A percentile compares a stretch with the other conserved stretches of the same genome.
phyloP scores from a whole-genome alignment of 1,140 invertebrate genomes.

The Papilio polyxenes region DNA sequence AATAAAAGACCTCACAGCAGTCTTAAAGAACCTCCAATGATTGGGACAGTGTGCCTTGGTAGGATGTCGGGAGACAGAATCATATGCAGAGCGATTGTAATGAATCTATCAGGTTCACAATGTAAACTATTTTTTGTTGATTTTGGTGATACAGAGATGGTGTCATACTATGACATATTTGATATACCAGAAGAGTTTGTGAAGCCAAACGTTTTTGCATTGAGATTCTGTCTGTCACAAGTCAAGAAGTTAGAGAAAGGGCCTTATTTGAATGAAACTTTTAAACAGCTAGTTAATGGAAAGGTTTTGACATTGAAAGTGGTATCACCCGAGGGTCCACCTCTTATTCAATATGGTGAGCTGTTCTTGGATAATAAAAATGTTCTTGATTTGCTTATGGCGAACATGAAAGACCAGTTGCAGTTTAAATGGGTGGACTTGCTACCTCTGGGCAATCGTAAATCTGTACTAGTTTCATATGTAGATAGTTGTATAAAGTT shows the following conservation, averaged over 20 bases:
- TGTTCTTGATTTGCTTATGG: slow-evolving; percentile 79
- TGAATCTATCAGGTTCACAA: slow-evolving; percentile 82
- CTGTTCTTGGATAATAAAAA: slow-evolving; percentile 82
- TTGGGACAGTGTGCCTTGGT: slow-evolving; percentile 87
- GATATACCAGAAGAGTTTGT: slow-evolving; percentile 86
- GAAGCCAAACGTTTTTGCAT: slow-evolving; percentile 85
- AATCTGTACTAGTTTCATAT: slow-evolving; percentile 84
- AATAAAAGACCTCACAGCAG: slow-evolving; percentile 82
- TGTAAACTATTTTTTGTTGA: slow-evolving; percentile 89
- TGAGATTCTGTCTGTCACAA: slow-evolving; percentile 86
- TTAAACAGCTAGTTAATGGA: slow-evolving; percentile 84
- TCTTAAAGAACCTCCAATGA: slow-evolving; percentile 83
- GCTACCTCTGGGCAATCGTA: slow-evolving; percentile 75
- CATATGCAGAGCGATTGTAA: slow-evolving; percentile 87
- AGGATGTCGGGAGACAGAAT: slow-evolving; percentile 83
- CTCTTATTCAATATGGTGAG: slow-evolving; percentile 87
- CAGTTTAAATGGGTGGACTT: slow-evolving; percentile 78
- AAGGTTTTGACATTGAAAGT: slow-evolving; percentile 84
- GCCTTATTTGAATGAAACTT: slow-evolving; percentile 85
- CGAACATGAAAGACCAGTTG: slow-evolving; percentile 73
- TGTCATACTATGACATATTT: slow-evolving; percentile 85
- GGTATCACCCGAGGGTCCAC: slow-evolving; percentile 83
- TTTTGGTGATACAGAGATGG: slow-evolving; percentile 87
- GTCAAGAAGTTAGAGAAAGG: slow-evolving; percentile 84
- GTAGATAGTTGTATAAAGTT: slow-evolving; percentile 87